phyloP scores from a whole-genome alignment of 2,113 vertebrate genomes.

The Atherinomorus stipes region DNA sequence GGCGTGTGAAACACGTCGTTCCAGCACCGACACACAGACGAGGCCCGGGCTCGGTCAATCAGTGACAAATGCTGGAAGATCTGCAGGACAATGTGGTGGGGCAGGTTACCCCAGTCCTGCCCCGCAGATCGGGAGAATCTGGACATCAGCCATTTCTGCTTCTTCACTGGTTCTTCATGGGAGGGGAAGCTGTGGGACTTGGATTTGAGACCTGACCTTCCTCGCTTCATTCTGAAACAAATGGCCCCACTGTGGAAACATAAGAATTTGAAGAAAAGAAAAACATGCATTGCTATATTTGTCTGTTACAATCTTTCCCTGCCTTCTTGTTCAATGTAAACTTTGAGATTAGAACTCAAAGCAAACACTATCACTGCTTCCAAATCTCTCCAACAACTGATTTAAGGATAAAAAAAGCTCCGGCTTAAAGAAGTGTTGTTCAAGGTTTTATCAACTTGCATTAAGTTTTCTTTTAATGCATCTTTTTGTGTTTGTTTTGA shows the following conservation, averaged over 20 bases:
- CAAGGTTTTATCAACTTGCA: no score
- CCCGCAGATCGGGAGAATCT: neutral
- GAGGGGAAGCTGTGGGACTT: constrained; percentile 75
- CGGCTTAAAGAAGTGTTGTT: no score
- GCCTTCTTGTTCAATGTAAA: no score
- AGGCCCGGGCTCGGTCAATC: constrained; percentile 87
- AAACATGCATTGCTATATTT: neutral
- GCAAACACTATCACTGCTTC: neutral
- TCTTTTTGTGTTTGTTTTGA: no score
- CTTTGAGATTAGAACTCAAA: no score
- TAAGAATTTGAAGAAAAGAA: neutral
- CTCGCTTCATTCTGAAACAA: constrained; percentile 86
- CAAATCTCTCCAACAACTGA: neutral
- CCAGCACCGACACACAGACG: constrained; percentile 89
- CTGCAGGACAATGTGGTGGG: constrained; percentile 84
- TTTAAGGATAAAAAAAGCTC: constrained; percentile 5
- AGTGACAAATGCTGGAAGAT: constrained; percentile 90
- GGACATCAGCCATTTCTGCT: constrained; percentile 67
- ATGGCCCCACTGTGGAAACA: constrained; percentile 2
- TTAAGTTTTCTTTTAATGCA: no score
- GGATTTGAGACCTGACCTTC: constrained; percentile 64
- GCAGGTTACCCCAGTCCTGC: constrained; percentile 88
- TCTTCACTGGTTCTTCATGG: constrained; percentile 77
- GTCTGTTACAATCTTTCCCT: no score
- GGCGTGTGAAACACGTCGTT: constrained; percentile 92